These are phyloP conservation scores for Pocillopora damicornis DNA, from an alignment of 64 coral and sea anemone genomes.

Conservation along the genomic window DNA sequence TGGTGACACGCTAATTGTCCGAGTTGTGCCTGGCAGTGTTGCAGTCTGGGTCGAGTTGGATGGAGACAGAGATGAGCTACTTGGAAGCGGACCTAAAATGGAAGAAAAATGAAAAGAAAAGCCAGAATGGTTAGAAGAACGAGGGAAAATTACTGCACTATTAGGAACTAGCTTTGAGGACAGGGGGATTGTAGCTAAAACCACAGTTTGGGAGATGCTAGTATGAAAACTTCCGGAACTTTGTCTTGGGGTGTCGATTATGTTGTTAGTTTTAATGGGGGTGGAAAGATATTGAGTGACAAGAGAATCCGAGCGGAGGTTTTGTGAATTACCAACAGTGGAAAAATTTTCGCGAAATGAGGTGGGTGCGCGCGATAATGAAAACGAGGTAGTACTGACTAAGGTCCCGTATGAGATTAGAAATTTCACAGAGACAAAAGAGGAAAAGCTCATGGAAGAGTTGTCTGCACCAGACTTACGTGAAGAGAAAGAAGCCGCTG, in stretches of 20 bases:
- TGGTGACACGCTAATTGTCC: not conserved
- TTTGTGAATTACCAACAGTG: not conserved
- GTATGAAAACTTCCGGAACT: not conserved
- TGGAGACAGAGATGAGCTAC: not conserved
- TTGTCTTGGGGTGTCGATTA: not conserved
- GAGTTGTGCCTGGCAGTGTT: not conserved
- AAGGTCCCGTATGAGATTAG: not conserved
- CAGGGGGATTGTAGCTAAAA: slow-evolving; percentile 9
- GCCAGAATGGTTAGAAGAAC: not conserved
- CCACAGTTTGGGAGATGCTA: slow-evolving; percentile 23
- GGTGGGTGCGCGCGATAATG: not conserved
- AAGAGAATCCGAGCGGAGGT: not conserved
- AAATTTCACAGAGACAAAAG: not conserved
- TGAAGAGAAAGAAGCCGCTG: slow-evolving; percentile 6
- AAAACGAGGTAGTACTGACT: not conserved
- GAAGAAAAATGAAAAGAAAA: slow-evolving; percentile 25
- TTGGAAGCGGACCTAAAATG: slow-evolving; percentile 33
- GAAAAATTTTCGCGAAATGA: not conserved
- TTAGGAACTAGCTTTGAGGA: not conserved
- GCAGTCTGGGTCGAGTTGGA: slow-evolving; percentile 17
- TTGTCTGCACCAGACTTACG: slow-evolving; percentile 20
- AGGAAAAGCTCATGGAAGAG: not conserved
- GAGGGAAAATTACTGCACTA: not conserved
- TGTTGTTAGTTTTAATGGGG: not conserved
- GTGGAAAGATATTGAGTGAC: not conserved